A percentile compares a stretch with the other conserved stretches of the same genome.
Conservation (phyloP, 2,888 invertebrate species). For the Abrostola tripartita region DNA sequence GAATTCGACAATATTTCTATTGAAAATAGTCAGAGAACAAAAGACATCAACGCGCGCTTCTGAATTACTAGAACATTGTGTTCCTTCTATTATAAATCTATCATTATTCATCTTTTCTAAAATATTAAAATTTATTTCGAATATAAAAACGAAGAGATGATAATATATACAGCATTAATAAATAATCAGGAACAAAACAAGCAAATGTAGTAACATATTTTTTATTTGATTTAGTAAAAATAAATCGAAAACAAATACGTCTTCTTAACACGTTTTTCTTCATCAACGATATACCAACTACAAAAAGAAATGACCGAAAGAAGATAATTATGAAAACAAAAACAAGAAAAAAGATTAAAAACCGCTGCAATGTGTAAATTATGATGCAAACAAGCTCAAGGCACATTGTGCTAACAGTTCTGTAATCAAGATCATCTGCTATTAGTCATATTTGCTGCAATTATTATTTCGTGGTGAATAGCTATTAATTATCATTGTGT, state of each 20-base stretch:
- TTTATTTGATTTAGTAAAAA: no score
- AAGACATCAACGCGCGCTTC: conserved; percentile 59
- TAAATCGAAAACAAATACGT: no score
- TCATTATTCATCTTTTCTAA: no score
- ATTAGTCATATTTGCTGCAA: conserved; percentile 52
- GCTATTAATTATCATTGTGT: not conserved
- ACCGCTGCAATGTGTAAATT: conserved; percentile 14
- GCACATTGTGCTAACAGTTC: conserved; percentile 44
- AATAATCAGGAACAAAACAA: no score
- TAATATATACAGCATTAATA: no score
- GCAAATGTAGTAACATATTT: no score
- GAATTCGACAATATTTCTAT: not conserved
- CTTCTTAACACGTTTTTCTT: no score
- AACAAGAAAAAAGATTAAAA: not conserved
- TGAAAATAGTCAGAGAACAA: conserved; percentile 26
- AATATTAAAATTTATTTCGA: no score
- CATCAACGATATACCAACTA: no score
- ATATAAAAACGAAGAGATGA: no score
- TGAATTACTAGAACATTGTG: not conserved
- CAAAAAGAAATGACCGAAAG: no score
- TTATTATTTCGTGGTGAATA: conserved; percentile 12
- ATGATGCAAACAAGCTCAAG: conserved; percentile 55
- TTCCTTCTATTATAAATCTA: not conserved
- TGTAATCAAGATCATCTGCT: conserved; percentile 60
- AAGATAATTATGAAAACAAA: no score